Evolutionary conservation across 2,113 vertebrate species (phyloP).

Genomic region (Sisor rabdophorus): DNA sequence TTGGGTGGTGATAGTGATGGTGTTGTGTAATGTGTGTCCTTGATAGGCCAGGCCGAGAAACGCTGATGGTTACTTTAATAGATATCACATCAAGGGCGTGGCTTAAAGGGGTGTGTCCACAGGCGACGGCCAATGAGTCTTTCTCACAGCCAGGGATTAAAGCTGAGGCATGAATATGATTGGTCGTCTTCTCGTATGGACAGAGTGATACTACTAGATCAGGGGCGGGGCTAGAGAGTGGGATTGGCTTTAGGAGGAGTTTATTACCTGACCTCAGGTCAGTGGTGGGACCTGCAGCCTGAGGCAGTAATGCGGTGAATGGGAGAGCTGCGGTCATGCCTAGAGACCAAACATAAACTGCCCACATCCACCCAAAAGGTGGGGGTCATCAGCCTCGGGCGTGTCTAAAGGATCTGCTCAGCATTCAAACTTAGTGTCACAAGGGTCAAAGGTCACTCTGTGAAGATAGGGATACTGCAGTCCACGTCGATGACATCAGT

Average conservation of each 20-base stretch:
- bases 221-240: not conserved
- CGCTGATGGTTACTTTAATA: not conserved
- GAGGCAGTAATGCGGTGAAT: not conserved
- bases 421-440: slow-evolving; percentile 7
- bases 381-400: not conserved
- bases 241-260: not conserved
- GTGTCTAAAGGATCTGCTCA: not conserved
- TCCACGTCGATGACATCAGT: not conserved
- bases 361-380: too few species aligned
- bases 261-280: not conserved
- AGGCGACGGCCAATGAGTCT: not conserved
- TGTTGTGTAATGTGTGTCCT: not conserved
- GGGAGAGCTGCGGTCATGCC: not conserved
- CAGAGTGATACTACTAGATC: not conserved
- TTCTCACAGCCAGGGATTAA: not conserved
- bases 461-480: not conserved
- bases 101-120: not conserved
- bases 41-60: not conserved
- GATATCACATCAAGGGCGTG: not conserved
- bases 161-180: slow-evolving; percentile 7
- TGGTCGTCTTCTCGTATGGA: not conserved
- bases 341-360: not conserved
- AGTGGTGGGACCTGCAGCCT: not conserved
- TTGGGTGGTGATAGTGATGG: too few species aligned
- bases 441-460: not conserved